Percentiles rank a stretch among this genome's conserved stretches.
phyloP scores from a whole-genome alignment of 2,888 invertebrate genomes.

The Melieria crassipennis region DNA sequence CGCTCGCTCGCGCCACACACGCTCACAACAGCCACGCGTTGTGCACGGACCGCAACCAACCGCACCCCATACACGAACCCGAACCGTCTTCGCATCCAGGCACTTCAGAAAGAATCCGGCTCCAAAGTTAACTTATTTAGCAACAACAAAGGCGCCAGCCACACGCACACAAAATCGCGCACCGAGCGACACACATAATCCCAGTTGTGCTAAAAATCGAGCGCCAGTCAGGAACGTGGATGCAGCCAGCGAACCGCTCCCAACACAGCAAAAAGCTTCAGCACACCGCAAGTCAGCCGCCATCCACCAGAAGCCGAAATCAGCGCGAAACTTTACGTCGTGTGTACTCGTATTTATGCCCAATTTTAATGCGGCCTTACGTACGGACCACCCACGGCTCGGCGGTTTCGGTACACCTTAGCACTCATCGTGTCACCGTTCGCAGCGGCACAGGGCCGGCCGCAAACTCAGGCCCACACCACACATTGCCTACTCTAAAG shows the following conservation, averaged over 20 bases:
- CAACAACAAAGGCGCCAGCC: neutral
- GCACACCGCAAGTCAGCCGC: neutral
- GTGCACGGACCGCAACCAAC: neutral
- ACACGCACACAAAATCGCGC: neutral
- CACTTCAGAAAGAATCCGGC: constrained; percentile 17
- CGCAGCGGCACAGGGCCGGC: too few relatives aligned
- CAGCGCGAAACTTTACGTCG: constrained; percentile 8
- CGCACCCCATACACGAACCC: constrained; percentile 9
- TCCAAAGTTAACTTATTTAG: constrained; percentile 19
- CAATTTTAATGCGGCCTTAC: constrained; percentile 14
- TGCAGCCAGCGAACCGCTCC: too few relatives aligned
- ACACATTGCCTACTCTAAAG: too few relatives aligned
- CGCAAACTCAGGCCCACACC: too few relatives aligned
- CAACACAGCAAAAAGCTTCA: constrained; percentile 1
- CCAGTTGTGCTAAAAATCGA: too few relatives aligned
- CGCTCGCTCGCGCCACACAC: too few relatives aligned
- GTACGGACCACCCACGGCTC: neutral
- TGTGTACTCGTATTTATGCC: constrained; percentile 12
- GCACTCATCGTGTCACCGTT: too few relatives aligned
- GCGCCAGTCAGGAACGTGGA: too few relatives aligned
- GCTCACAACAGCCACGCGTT: too few relatives aligned
- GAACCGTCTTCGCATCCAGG: neutral
- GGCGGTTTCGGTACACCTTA: too few relatives aligned
- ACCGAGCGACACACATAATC: neutral
- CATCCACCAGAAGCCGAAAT: constrained; percentile 4